Evolutionary conservation across 2,888 invertebrate genomes (phyloP), one percentile per base, ranked within the genome.

Genomic region (Luffia ferchaultella): DNA sequence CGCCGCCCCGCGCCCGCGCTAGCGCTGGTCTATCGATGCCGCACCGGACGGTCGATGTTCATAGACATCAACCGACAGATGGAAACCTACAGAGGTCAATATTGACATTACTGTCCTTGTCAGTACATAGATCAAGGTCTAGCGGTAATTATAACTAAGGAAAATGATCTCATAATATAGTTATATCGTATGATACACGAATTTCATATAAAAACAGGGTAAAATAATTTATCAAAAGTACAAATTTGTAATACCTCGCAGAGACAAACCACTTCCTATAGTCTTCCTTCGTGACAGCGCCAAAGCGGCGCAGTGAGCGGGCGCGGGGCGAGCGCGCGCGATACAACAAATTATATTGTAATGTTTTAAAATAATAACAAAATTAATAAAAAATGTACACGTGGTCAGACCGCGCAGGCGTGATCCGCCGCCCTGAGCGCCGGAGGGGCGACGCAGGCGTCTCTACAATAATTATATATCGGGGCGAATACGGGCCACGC

Each of bases 261-360:
- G 20, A 1, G 18, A 17, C 64, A 70, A 16, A 3, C 64, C 70
- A 60, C 79, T 82, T 80, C 79, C 79, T 65, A 60, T 18, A 58
- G 64, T 82, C 82, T 82, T 83, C 82, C 82, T 82, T 64, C 61
- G 63, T 7, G 42, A 58, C 57, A 54, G 61, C 71, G 72, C 72
- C 76, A 71, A 68, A 72, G 53, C 57, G 52, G 53, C 51, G 52
- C 62, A 61, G n/a, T n/a, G n/a, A 1, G 18, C 18, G 12, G 40
- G 7, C 49, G 20, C 12, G 18, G 9, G 7, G 15, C 64, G 58
- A 48, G 57, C 55, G 58, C 73, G 76, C 77, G 70, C 76, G 58
- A 66, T 71, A 83, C 82, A 82, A 80, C 82, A 83, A 80, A 83
- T 80, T 82, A 82, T 83, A 82, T 82, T 75, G 76, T 80, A 80